Evolutionary conservation across 2,888 invertebrate genomes (phyloP), one percentile per base, ranked within the genome.

Genomic region (Homarus gammarus): DNA sequence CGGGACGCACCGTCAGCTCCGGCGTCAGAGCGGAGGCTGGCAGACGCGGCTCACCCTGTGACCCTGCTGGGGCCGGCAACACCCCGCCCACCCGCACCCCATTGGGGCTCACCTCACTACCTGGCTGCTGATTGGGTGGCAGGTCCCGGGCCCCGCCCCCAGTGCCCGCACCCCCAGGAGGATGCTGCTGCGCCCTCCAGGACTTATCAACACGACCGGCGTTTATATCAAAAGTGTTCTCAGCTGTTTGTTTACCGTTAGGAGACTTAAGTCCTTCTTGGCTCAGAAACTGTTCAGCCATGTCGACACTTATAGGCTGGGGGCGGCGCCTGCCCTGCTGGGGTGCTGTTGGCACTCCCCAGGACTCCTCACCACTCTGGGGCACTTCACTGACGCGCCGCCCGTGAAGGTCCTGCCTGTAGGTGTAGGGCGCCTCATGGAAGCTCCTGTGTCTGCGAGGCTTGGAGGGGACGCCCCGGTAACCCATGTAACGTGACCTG

Each of bases 221-320:
- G 36, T 38, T 75, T 36, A n/a, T 36, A 64, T n/a, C 79, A 31
- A 64, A 79, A 64, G 61, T 12, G 40, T 40, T 75, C 73, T 73
- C 61, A 18, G 27, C 84, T 27, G 61, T 84, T 61, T 84, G 84
- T 84, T 84, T 84, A 75, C 75, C n/a, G 61, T 75, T 49, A 40
- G 84, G 84, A 75, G 83, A 77, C 40, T 87, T 84, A 2, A 90
- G 78, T n/a, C 90, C 84, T 56, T 90, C 90, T 72, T 90, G 90
- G 61, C 75, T 87, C 31, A 91, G 70, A 38, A 91, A 91, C 49
- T 90, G 75, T 64, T 91, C 90, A 0, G 91, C 91, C 22, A 88
- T 33, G 40, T 88, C 88, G 15, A 91, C 51, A 78, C 88, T 90
- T 36, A 91, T 84, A 27, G 91, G 91, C 75, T 90, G 87, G 15